Evolutionary conservation across 1,140 invertebrate genomes (phyloP), one percentile per base, ranked within the genome.

Genomic region (Heliconius nattereri): DNA sequence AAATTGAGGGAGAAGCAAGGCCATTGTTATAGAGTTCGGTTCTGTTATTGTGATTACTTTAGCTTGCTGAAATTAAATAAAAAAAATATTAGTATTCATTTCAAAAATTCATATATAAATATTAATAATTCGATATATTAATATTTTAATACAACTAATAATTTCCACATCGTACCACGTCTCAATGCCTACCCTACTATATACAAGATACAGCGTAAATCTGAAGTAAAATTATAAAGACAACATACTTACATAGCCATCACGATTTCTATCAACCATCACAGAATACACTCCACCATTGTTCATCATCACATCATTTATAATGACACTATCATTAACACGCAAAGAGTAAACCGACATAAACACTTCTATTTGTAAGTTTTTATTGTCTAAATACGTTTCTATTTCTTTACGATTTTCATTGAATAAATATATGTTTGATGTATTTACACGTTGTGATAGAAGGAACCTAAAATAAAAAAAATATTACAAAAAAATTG

Each of bases 1-100:
- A 87, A 98, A 98, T 90, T 98, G 98, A 1, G 98, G 98, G 6
- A 98, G 83, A 84, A 98, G 93, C 95, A 96, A 97, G 0, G 97
- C 89, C 92, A 98, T 97, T 73, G 96, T 96, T 60, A 98, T 89
- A 0, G 95, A 95, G 87, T 97, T 98, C 1, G 96, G 94, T 77
- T 92, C 82, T 0, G 97, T 96, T 3, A 97, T 86, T 1, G 89
- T 87, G 5, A 95, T 76, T 11, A 93, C 49, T 11, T 90, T 85
- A 3, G 89, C 83, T 23, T 78, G 85, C 85, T 94, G 87, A 78
- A 94, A 93, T 5, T 9, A 71, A 35, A 81, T 74, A 52, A 16
- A 45, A 45, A 5, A 40, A 16, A 16, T 16, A 16, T 45, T 5
- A 45, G 40, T 13, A 45, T 45, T 40, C 1, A 45, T 16, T 45